These are phyloP conservation scores for Globia sparganii DNA, from an alignment of 2,888 invertebrate species.

Conservation along the genomic window DNA sequence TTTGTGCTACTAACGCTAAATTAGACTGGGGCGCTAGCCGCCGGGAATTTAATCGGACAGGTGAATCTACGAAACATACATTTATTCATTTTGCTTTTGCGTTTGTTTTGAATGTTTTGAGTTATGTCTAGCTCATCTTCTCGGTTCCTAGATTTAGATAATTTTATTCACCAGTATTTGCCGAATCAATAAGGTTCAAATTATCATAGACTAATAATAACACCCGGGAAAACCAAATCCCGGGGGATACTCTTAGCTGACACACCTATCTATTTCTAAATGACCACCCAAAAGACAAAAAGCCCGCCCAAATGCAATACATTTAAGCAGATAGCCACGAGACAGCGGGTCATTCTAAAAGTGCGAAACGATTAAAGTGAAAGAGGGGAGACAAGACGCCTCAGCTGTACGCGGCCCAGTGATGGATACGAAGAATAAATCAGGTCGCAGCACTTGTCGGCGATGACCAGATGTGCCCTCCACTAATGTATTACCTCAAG, in stretches of 20 bases:
- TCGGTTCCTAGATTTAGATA: conserved; percentile 20
- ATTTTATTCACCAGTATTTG: background rate
- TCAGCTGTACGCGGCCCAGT: conserved; percentile 82
- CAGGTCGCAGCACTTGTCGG: conserved; percentile 82
- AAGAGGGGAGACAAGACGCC: conserved; percentile 81
- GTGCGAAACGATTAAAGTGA: conserved; percentile 77
- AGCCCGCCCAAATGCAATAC: conserved; percentile 47
- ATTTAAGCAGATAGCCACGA: conserved; percentile 64
- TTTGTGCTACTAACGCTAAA: conserved; percentile 86
- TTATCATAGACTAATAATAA: conserved; percentile 6
- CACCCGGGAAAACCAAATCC: background rate
- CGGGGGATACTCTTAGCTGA: conserved; percentile 7
- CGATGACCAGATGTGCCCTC: conserved; percentile 82
- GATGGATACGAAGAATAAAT: conserved; percentile 89
- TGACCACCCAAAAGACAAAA: conserved; percentile 34
- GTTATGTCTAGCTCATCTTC: conserved; percentile 37
- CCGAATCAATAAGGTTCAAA: conserved; percentile 9
- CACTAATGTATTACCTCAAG: conserved; percentile 77
- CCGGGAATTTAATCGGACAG: conserved; percentile 83
- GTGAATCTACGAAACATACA: conserved; percentile 75
- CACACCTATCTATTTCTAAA: conserved; percentile 39
- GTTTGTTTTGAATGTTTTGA: conserved; percentile 52
- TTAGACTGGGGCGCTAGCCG: conserved; percentile 80
- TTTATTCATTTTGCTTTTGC: conserved; percentile 69
- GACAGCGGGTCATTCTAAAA: conserved; percentile 77